Evolutionary conservation across 2,888 invertebrate genomes (phyloP).

Genomic region (Isoperla grammatica): DNA sequence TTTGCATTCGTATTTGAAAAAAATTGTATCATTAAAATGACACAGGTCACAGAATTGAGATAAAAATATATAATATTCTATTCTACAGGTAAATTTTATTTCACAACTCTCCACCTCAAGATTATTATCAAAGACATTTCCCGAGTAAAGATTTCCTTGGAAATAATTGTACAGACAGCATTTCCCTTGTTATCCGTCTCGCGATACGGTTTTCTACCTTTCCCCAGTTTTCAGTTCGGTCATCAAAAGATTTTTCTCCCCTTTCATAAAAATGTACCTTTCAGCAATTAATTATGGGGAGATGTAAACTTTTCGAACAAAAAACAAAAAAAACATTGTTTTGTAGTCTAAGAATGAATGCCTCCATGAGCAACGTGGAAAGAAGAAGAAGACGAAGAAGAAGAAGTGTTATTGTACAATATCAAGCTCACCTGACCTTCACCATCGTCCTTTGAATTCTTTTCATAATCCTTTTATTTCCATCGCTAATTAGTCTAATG

Average conservation of each 20-base stretch:
- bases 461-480: neutral
- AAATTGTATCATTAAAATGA: too few relatives aligned
- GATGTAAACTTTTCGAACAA: neutral
- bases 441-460: conserved; percentile 9
- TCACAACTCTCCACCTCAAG: too few relatives aligned
- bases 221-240: too few relatives aligned
- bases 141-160: neutral
- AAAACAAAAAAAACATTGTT: neutral
- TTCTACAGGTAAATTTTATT: too few relatives aligned
- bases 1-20: too few relatives aligned
- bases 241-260: too few relatives aligned
- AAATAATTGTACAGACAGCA: neutral
- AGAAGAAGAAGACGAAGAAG: too few relatives aligned
- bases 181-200: conserved; percentile 4
- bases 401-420: neutral
- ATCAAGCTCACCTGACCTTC: conserved; percentile 7
- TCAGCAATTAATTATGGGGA: neutral
- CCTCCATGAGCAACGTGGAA: neutral
- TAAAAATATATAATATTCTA: too few relatives aligned
- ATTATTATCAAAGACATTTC: neutral
- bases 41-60: too few relatives aligned
- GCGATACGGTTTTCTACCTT: too few relatives aligned
- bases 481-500: conserved; percentile 11
- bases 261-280: too few relatives aligned
- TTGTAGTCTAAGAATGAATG: neutral